Base-by-base conservation (phyloP, 1,140 invertebrate genomes). In the Drosophila kikkawai region DNA sequence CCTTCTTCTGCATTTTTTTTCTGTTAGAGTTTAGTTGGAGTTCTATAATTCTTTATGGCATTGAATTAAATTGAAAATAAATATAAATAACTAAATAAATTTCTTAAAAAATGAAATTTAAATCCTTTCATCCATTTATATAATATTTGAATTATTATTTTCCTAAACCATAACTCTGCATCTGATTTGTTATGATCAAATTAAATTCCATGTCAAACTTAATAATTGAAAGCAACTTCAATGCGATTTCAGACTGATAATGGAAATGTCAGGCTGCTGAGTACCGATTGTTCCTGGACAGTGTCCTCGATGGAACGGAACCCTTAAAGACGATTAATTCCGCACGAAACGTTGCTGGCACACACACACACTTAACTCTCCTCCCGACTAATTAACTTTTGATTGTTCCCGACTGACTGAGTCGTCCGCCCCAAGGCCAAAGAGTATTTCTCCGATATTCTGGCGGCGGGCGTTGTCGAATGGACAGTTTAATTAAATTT, bases 401-500 rank as follows among this genome's bases (percentile, higher is more conserved):
- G 69, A 75, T 75, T 74, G 65, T 69, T 42, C 48, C 69, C 22
- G 55, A 53, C 39, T 39, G 55, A 61, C 19, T 55, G 48, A 51
- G 53, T 36, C 41, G 29, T 51, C 48, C 17, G 22, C 53, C 70
- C 59, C 26, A 61, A 73, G 34, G 70, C 45, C 68, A 48, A 34
- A 4, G 12, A 6, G 13, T n/a, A 13, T 66, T 61, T 68, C 44
- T 61, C 56, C 32, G 48, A 29, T 50, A 41, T 50, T 50, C 26
- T 29, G 47, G 15, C 36, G 36, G 37, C 50, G 39, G 29, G 36
- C 69, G 8, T 37, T 69, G 50, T 29, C 57, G 39, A 53, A 53
- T 47, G 69, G 69, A 61, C 57, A 74, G 71, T 44, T 75, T 63
- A 74, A 75, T 75, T 75, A 61, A 75, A 75, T 74, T 74, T 73